phyloP scores from a whole-genome alignment of 2,113 vertebrate species.

The Penelope pileata region DNA sequence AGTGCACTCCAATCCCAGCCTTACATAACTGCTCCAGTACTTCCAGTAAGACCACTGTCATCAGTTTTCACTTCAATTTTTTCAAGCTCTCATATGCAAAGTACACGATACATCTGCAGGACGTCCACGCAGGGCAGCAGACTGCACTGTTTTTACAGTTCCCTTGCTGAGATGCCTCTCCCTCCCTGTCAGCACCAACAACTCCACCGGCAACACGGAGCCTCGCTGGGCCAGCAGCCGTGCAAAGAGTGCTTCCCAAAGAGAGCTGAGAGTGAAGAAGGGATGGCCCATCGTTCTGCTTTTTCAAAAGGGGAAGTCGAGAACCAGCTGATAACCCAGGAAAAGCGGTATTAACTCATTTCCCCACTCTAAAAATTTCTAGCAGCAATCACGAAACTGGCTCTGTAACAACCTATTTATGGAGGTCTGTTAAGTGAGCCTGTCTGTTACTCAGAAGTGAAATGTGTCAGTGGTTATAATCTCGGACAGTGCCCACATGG shows the following conservation, averaged over 20 bases:
- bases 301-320: background rate
- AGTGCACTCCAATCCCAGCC: fast-evolving
- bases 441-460: fast-evolving
- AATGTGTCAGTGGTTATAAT: fast-evolving
- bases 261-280: background rate
- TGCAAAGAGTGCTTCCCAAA: background rate
- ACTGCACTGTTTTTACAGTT: background rate
- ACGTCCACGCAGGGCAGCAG: background rate
- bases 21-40: fast-evolving
- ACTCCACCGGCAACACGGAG: fast-evolving
- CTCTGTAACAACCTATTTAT: background rate
- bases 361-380: background rate
- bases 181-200: fast-evolving
- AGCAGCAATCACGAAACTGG: fast-evolving
- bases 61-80: background rate
- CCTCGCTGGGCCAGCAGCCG: background rate
- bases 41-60: background rate
- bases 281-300: background rate
- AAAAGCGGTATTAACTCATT: background rate
- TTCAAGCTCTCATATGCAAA: fast-evolving
- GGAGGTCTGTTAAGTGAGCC: background rate
- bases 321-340: background rate
- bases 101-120: background rate
- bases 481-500: fast-evolving
- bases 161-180: background rate